These are phyloP conservation scores for Mesaphorura yosii DNA, from an alignment of 1,140 invertebrate species.

Conservation along the genomic window DNA sequence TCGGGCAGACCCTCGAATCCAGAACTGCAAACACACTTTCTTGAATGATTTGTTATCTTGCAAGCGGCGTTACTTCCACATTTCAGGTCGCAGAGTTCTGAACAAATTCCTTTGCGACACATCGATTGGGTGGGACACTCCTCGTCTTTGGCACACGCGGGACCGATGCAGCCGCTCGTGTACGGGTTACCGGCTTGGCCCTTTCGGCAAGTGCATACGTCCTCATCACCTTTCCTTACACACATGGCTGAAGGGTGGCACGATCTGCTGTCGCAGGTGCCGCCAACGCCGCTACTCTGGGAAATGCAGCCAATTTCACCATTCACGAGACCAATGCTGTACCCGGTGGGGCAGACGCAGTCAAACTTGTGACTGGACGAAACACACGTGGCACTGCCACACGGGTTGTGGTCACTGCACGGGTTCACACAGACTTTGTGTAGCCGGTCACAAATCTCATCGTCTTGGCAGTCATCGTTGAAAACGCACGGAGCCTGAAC, in stretches of 20 bases:
- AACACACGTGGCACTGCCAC: constrained; percentile 74
- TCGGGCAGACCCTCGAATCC: constrained; percentile 54
- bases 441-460: constrained; percentile 66
- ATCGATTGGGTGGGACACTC: constrained; percentile 60
- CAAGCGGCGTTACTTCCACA: constrained; percentile 68
- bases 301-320: no score
- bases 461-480: constrained; percentile 53
- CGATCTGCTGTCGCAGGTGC: no score
- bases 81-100: constrained; percentile 62
- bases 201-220: no score
- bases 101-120: constrained; percentile 57
- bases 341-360: no score
- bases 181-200: no score
- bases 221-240: no score
- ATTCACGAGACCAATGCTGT: no score
- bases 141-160: no score
- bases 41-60: constrained; percentile 56
- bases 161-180: no score
- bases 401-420: constrained; percentile 67
- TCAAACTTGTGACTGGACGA: constrained; percentile 68
- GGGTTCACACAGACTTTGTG: constrained; percentile 69
- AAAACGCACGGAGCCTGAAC: constrained; percentile 69
- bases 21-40: constrained; percentile 59
- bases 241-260: no score
- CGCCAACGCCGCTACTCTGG: no score